These are phyloP conservation scores for Tetrapedia diversipes DNA, from an alignment of 2,888 invertebrate genomes.

Conservation along the genomic window DNA sequence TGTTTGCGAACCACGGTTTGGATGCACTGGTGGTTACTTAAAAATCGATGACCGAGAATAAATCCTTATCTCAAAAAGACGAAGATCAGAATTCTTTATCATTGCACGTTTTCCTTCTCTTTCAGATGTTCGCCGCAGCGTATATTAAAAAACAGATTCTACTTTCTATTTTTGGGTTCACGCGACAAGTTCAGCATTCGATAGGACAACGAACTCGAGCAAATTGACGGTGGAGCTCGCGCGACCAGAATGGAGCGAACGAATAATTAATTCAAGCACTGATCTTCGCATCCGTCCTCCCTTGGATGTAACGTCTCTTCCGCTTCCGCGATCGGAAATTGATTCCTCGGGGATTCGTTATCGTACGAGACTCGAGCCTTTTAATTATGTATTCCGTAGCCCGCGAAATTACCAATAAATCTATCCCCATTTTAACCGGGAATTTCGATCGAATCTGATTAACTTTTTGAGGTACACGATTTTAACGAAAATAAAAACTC, in stretches of 20 bases:
- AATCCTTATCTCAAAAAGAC: too few species aligned
- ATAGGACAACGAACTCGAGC: slow-evolving; percentile 22
- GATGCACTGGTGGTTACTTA: too few species aligned
- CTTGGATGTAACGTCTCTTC: slow-evolving; percentile 38
- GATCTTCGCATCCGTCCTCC: slow-evolving; percentile 41
- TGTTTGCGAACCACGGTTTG: too few species aligned
- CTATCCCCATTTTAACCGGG: too few species aligned
- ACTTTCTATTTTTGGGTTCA: background rate
- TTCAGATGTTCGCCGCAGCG: too few species aligned
- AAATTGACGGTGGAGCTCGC: slow-evolving; percentile 17
- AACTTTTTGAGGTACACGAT: too few species aligned
- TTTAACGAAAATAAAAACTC: too few species aligned
- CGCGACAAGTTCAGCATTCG: background rate
- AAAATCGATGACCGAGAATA: too few species aligned
- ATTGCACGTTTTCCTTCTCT: too few species aligned
- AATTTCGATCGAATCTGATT: background rate
- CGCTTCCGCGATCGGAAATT: slow-evolving; percentile 50
- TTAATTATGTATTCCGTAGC: slow-evolving; percentile 3
- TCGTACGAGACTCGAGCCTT: slow-evolving; percentile 5
- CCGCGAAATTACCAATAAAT: background rate
- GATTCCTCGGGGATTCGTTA: slow-evolving; percentile 8
- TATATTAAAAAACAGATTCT: too few species aligned
- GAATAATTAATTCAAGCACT: slow-evolving; percentile 53
- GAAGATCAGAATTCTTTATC: too few species aligned
- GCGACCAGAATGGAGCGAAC: slow-evolving; percentile 27